Evolutionary conservation across 2,113 vertebrate species (phyloP), one percentile per base, ranked within the genome.

Genomic region (Chaetodon auriga): DNA sequence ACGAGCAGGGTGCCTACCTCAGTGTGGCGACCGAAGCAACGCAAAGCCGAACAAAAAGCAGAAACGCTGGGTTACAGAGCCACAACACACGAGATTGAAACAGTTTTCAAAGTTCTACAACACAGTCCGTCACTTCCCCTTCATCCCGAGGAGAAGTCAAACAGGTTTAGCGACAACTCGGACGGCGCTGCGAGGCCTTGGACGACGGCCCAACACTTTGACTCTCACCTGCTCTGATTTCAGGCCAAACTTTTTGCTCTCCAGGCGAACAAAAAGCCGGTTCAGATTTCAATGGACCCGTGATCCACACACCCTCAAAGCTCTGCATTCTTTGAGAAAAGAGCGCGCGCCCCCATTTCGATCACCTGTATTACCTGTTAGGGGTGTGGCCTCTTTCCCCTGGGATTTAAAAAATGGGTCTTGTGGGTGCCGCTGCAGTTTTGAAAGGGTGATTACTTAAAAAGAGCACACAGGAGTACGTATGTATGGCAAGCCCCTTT

Each of bases 1-100:
- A 23, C 2, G 11, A 66, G 54, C 58, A 25, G 3, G 57, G 6
- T 57, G 61, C 86, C 53, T 84, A 91, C 89, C 86, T 85, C 74
- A 3, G 69, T 4, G 74, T 4, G 7, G 48, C 14, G 5, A 13
- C 53, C 48, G 15, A 4, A 18, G 80, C 48, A 62, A 2, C 15
- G 64, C 30, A 30, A 30, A 30, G 30, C 30, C 30, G 30, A 7
- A 7, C 0, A 10, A 25, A 5, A 12, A 19, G 0, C 71, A 15
- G 11, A 45, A 35, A 14, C 6, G 30, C 15, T 7, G 25, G 0
- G 46, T 64, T 9, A 12, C 36, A 16, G 7, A 30, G 16, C 7
- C 46, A 70, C 66, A 30, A 35, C 64, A 60, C 0, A 4, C 7
- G 16, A 6, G 1, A 4, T 41, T 41, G 5, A 11, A 13, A 0